A percentile compares a stretch with the other conserved stretches of the same genome.
These are phyloP conservation scores for Sebastes vulpes DNA, from an alignment of 2,797 vertebrate species.

Conservation along the genomic window DNA sequence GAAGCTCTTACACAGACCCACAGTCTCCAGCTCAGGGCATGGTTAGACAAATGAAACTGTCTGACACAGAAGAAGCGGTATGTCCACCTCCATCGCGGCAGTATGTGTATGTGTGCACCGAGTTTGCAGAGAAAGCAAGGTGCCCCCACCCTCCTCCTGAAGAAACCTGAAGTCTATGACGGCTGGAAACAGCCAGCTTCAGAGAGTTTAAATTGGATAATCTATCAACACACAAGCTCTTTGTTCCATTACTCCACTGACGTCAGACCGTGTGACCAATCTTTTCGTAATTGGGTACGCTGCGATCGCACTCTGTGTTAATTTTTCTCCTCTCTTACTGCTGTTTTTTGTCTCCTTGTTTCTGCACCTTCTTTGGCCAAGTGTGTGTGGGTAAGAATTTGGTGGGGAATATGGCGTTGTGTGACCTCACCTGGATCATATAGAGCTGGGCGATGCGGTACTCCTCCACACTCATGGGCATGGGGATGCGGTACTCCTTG, in stretches of 20 bases:
- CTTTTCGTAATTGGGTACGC: slow-evolving; percentile 46
- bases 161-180: slow-evolving; percentile 34
- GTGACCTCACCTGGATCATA: slow-evolving; percentile 95
- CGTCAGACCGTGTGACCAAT: slow-evolving; percentile 56
- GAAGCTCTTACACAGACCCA: slow-evolving; percentile 11
- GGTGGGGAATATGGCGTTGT: neutral
- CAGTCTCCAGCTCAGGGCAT: neutral
- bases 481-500: slow-evolving; percentile 97
- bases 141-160: neutral
- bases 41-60: slow-evolving; percentile 23
- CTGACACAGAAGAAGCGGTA: slow-evolving; percentile 9
- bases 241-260: slow-evolving; percentile 58
- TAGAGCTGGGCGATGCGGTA: slow-evolving; percentile 99
- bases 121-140: neutral
- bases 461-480: slow-evolving; percentile 98
- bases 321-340: neutral
- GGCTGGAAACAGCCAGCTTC: slow-evolving; percentile 39
- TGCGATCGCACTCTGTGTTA: neutral
- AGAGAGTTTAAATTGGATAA: slow-evolving; percentile 69
- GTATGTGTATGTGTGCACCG: neutral
- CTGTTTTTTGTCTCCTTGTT: neutral
- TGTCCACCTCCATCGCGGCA: neutral
- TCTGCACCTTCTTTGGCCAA: neutral
- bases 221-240: slow-evolving; percentile 68
- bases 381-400: slow-evolving; percentile 3